phyloP scores from a whole-genome alignment of 2,888 invertebrate genomes.

The Erpobdella octoculata region DNA sequence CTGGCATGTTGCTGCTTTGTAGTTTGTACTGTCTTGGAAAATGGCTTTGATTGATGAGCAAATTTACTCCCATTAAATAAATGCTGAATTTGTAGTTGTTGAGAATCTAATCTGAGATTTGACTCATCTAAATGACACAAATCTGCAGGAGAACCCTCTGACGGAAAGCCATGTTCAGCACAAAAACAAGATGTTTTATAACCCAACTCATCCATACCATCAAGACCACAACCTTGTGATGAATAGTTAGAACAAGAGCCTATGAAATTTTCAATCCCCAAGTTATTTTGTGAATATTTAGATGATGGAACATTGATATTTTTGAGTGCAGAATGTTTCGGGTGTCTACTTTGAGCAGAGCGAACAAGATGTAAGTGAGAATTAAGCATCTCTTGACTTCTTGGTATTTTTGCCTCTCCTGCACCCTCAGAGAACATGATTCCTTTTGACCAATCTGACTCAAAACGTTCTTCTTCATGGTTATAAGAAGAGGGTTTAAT shows the following conservation, averaged over 20 bases:
- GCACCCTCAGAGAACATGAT: neutral
- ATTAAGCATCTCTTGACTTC: too few relatives aligned
- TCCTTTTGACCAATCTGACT: neutral
- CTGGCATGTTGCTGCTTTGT: neutral
- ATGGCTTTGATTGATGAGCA: too few relatives aligned
- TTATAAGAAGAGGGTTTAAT: neutral
- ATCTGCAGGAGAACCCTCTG: neutral
- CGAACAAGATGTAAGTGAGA: too few relatives aligned
- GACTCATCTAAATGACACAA: neutral
- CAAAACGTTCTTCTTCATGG: neutral
- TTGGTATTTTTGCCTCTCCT: neutral
- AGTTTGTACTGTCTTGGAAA: neutral
- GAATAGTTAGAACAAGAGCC: neutral
- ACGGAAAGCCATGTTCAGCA: constrained; percentile 1
- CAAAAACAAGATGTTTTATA: neutral
- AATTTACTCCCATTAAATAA: too few relatives aligned
- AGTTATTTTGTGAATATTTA: too few relatives aligned
- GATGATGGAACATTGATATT: too few relatives aligned
- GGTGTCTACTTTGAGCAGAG: too few relatives aligned
- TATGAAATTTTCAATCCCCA: too few relatives aligned
- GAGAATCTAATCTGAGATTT: too few relatives aligned
- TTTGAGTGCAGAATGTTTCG: too few relatives aligned
- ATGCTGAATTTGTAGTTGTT: too few relatives aligned
- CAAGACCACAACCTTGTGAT: neutral
- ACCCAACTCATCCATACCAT: neutral